Conservation (phyloP, 2,797 vertebrate species). For the Sebastes matsubarae region DNA sequence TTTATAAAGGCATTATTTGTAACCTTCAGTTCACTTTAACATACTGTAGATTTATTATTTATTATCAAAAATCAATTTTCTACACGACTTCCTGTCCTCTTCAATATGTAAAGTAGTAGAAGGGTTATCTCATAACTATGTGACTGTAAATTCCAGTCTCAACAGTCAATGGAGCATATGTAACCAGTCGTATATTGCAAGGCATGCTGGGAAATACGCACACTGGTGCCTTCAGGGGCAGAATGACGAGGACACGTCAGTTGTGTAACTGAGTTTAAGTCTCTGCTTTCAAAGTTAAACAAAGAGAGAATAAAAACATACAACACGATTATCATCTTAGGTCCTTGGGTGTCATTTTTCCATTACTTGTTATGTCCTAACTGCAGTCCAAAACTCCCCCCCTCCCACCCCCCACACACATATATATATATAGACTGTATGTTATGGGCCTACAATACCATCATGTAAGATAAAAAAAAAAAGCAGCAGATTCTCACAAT, state of each 20-base stretch:
- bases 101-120: not conserved
- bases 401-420: not conserved
- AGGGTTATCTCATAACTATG: not conserved
- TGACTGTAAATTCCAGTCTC: conserved; percentile 15
- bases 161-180: conserved; percentile 8
- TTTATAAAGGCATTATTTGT: not conserved
- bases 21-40: not conserved
- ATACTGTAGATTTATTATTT: not conserved
- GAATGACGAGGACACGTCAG: not conserved
- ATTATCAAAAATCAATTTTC: accelerated
- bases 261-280: not conserved
- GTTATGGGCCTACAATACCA: not conserved
- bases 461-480: not conserved
- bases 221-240: conserved; percentile 52
- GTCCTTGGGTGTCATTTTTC: not conserved
- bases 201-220: conserved; percentile 72
- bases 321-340: not conserved
- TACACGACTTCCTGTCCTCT: not conserved
- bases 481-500: not conserved
- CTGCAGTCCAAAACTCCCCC: not conserved
- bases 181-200: conserved; percentile 36
- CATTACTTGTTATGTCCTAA: not conserved
- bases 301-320: not conserved
- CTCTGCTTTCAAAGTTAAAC: not conserved
- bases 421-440: not conserved